Conservation (phyloP, 2,888 invertebrate species). For the Ennomos quercinarius region DNA sequence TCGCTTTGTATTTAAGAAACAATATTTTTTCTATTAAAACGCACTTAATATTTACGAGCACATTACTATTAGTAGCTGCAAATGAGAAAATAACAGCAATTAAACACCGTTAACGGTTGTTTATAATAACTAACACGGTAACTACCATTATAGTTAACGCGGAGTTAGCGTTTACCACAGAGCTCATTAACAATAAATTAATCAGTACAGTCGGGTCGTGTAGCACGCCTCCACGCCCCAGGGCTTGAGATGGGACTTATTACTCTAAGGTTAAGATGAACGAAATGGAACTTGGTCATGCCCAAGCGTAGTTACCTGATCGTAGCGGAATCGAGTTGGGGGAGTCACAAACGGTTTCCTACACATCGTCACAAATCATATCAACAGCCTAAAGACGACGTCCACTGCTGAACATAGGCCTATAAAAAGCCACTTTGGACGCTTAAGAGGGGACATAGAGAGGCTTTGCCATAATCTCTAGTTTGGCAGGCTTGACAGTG, state of each 20-base stretch:
- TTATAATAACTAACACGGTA: slow-evolving; percentile 38
- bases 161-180: slow-evolving; percentile 57
- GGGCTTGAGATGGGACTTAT: slow-evolving; percentile 19
- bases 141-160: slow-evolving; percentile 48
- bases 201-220: slow-evolving; percentile 50
- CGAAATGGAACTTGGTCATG: background rate
- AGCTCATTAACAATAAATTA: slow-evolving; percentile 77
- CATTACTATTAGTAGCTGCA: slow-evolving; percentile 29
- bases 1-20: slow-evolving; percentile 5
- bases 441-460: too few species aligned
- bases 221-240: slow-evolving; percentile 43
- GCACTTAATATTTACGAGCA: slow-evolving; percentile 17
- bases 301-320: too few species aligned
- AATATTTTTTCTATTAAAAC: slow-evolving; percentile 17
- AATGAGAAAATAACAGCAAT: slow-evolving; percentile 40
- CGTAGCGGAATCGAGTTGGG: too few species aligned
- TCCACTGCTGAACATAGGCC: too few species aligned
- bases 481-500: too few species aligned
- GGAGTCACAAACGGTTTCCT: too few species aligned
- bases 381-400: too few species aligned
- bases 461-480: too few species aligned
- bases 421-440: too few species aligned
- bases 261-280: slow-evolving; percentile 4
- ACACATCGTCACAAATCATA: too few species aligned
- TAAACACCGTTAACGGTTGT: slow-evolving; percentile 37